phyloP scores from a whole-genome alignment of 2,113 vertebrate genomes.

The Megalops atlanticus region DNA sequence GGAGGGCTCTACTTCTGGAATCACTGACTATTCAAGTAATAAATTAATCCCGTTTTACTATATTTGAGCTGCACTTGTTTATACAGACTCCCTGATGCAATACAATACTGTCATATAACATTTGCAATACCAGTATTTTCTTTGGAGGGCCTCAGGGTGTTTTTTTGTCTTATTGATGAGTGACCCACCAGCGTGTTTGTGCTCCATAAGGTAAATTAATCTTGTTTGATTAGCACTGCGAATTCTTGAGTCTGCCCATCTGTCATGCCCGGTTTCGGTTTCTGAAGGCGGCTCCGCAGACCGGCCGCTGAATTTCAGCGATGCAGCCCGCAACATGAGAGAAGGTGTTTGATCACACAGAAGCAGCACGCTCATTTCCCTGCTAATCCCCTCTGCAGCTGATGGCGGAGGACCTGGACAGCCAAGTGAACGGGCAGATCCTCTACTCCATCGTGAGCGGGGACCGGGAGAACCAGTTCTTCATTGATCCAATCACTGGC shows the following conservation, averaged over 20 bases:
- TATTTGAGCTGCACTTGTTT: neutral
- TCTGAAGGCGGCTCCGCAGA: neutral
- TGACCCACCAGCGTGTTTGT: neutral
- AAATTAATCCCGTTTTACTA: neutral
- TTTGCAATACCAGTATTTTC: no score
- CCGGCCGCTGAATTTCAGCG: neutral
- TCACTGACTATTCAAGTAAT: neutral
- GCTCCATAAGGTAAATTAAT: neutral
- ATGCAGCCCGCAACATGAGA: neutral
- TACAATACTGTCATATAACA: no score
- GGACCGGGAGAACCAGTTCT: conserved; percentile 87
- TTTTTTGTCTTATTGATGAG: neutral
- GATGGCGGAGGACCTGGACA: conserved; percentile 90
- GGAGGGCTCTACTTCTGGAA: neutral
- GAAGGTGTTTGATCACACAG: neutral
- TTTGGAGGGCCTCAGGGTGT: no score
- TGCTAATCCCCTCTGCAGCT: conserved; percentile 68
- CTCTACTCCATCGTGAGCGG: conserved; percentile 88
- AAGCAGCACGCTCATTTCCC: neutral
- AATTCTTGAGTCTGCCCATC: neutral
- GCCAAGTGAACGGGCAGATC: conserved; percentile 84
- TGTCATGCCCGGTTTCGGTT: neutral
- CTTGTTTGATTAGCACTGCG: neutral
- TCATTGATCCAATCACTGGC: conserved; percentile 83
- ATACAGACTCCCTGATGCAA: neutral